A percentile compares a stretch with the other conserved stretches of the same genome.
phyloP scores from a whole-genome alignment of 2,113 vertebrate species.

The Crotalus horridus region DNA sequence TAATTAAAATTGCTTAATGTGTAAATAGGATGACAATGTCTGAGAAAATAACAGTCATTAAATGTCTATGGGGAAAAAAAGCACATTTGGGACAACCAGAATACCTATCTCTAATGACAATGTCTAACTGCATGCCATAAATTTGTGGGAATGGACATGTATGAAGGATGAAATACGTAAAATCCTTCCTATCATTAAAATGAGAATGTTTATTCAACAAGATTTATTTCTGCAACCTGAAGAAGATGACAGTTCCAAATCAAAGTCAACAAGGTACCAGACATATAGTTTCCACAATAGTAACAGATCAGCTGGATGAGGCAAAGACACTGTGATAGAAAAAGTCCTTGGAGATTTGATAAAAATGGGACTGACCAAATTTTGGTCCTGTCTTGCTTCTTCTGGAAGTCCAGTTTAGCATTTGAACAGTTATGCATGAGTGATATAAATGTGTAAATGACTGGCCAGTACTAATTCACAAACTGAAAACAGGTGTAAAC shows the following conservation, averaged over 20 bases:
- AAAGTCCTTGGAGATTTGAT: not conserved
- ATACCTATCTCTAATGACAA: not conserved
- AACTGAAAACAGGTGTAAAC: not conserved
- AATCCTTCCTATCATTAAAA: not conserved
- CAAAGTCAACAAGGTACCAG: not conserved
- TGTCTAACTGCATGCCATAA: not conserved
- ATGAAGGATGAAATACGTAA: not conserved
- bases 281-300: not conserved
- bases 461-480: not conserved
- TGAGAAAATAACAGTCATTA: not conserved
- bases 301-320: not conserved
- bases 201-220: not conserved
- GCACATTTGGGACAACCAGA: not conserved
- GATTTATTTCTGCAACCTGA: not conserved
- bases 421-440: not conserved
- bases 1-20: not conserved
- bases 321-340: not conserved
- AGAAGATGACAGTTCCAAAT: not conserved
- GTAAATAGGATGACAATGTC: not conserved
- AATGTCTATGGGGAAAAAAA: not conserved
- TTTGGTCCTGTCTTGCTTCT: not conserved
- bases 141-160: not conserved
- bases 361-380: not conserved
- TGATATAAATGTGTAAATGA: not conserved
- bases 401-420: not conserved